Evolutionary conservation across 1,140 invertebrate species (phyloP), one percentile per base, ranked within the genome.

Genomic region (Nixonia krombeini): DNA sequence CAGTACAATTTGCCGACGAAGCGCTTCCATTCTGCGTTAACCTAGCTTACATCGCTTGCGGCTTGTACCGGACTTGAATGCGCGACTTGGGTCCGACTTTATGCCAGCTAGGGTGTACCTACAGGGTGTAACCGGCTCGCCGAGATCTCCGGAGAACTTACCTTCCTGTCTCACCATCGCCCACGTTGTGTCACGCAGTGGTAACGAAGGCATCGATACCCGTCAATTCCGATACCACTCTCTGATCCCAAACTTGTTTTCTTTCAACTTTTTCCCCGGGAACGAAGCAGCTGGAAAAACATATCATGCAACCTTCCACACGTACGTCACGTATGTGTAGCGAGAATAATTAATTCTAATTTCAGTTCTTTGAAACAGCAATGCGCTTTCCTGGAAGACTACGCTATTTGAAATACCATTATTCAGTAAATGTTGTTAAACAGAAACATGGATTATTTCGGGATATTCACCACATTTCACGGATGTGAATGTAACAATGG

Each of bases 1-100:
- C 64, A 65, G 62, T 64, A 58, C 66, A 73, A 73, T 73, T 73
- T 73, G 66, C 70, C 61, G 58, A 56, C 26, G 51, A 35, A 55
- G 41, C 55, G 63, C 63, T 69, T 66, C 55, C 58, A 46, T 58
- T 55, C 50, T 55, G 51, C 49, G 38, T 16, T 12, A 61, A 41
- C 37, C 40, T 50, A 46, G 50, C 45, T 49, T 56, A 55, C 61
- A 42, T 47, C 29, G 50, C 42, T 55, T 41, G 45, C 44, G 45
- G 57, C 55, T 52, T 52, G 52, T 46, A 65, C 26, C 17, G 23
- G 42, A 51, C 53, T 58, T 58, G 55, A 66, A 28, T 45, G 15
- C 16, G 25, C 42, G 12, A 16, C 62, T 66, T 44, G 42, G 55
- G 51, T 58, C 37, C 57, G 53, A 58, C 35, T 58, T 65, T 16